Conservation (phyloP, 2,113 vertebrate species). For the Turnix velox region DNA sequence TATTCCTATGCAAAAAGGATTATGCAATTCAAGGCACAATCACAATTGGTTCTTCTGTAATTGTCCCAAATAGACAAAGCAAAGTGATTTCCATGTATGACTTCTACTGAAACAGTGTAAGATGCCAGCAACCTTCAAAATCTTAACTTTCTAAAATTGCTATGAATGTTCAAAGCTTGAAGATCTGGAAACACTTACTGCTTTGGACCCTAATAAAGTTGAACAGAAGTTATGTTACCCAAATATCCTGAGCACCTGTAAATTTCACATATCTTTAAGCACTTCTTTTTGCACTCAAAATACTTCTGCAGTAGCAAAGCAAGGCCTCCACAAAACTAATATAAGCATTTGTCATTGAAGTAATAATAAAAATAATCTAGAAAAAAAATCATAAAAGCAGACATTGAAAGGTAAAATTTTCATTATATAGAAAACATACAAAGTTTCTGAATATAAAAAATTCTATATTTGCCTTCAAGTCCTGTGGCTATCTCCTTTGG, state of each 20-base stretch:
- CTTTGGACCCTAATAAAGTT: not conserved
- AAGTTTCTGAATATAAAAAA: not conserved
- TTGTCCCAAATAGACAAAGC: not conserved
- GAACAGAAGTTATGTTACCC: not conserved
- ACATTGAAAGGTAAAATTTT: not conserved
- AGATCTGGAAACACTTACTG: not conserved
- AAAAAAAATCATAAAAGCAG: not conserved
- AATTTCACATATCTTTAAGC: not conserved
- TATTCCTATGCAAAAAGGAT: not conserved
- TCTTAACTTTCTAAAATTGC: not conserved
- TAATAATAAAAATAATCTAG: not conserved
- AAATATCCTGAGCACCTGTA: not conserved
- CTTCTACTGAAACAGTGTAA: not conserved
- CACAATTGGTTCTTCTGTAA: not conserved
- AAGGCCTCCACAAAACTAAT: not conserved
- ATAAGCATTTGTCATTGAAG: not conserved
- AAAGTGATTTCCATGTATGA: not conserved
- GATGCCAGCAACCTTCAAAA: not conserved
- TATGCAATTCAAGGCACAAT: not conserved
- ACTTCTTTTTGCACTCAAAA: not conserved
- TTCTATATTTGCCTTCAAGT: not conserved
- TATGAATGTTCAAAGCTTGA: not conserved
- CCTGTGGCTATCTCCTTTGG: not conserved
- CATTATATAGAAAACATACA: not conserved
- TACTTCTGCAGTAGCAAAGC: not conserved